Conservation (phyloP, 1,140 invertebrate genomes). For the Trichomalopsis sarcophagae region DNA sequence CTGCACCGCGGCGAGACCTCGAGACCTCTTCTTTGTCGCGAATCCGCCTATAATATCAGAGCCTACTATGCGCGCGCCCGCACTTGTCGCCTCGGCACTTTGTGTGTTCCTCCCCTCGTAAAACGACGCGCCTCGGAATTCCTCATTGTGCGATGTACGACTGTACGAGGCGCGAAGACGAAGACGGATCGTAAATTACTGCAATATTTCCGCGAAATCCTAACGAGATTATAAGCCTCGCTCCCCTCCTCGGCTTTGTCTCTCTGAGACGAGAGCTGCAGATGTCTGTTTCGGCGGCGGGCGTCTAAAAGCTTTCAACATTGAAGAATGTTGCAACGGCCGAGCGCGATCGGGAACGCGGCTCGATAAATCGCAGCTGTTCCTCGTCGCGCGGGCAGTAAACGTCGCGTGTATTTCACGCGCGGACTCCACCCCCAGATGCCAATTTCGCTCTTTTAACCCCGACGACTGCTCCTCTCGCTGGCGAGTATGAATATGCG, state of each 20-base stretch:
- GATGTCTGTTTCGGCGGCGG: background rate
- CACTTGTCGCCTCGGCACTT: background rate
- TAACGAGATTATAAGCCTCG: conserved; percentile 74
- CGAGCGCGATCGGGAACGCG: background rate
- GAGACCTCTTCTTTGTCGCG: background rate
- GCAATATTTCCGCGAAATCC: conserved; percentile 75
- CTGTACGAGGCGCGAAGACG: background rate
- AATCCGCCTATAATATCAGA: background rate
- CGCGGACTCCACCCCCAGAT: conserved; percentile 72
- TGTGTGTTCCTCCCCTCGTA: conserved; percentile 23
- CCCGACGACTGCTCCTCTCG: conserved; percentile 39
- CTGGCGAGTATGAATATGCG: background rate
- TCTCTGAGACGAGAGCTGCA: background rate
- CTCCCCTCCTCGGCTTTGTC: background rate
- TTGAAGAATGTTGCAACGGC: background rate
- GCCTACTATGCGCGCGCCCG: background rate
- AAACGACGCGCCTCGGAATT: conserved; percentile 7
- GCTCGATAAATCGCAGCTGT: conserved; percentile 29
- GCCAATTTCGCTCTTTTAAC: conserved; percentile 69
- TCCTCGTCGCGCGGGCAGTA: conserved; percentile 60
- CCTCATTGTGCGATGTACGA: background rate
- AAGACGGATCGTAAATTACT: conserved; percentile 73
- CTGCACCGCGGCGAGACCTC: background rate
- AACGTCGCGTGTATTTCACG: conserved; percentile 76
- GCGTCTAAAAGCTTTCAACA: background rate